Conservation (phyloP, 2,797 vertebrate genomes). For the Danionella dracula region DNA sequence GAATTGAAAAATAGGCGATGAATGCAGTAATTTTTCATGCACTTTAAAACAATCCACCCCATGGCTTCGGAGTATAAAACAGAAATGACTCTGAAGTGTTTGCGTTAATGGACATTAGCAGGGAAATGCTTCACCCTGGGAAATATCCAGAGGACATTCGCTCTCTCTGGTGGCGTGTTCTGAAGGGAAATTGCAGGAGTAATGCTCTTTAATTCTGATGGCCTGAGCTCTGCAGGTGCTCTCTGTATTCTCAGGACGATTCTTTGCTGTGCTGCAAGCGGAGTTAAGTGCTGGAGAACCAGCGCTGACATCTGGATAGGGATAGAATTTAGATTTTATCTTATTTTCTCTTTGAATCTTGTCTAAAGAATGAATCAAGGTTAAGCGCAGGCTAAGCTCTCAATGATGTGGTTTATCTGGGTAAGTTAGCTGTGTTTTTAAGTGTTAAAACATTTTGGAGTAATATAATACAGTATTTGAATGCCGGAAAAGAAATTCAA, state of each 20-base stretch:
- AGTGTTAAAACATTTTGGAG: too few relatives aligned
- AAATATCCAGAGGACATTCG: constrained; percentile 48
- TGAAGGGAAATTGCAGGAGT: constrained; percentile 56
- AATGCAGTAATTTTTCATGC: not conserved
- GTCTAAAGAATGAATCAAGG: too few relatives aligned
- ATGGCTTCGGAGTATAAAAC: not conserved
- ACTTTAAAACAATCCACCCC: constrained; percentile 13
- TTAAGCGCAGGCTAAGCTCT: too few relatives aligned
- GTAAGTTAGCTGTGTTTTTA: too few relatives aligned
- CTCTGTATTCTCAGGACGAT: constrained; percentile 66
- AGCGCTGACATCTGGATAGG: constrained; percentile 47
- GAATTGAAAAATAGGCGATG: too few relatives aligned
- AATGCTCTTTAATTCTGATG: constrained; percentile 72
- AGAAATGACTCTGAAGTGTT: not conserved
- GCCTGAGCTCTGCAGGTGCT: constrained; percentile 64
- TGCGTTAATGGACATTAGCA: constrained; percentile 4
- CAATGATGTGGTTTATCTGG: too few relatives aligned
- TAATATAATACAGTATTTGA: too few relatives aligned
- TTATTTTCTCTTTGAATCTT: too few relatives aligned
- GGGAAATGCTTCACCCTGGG: not conserved
- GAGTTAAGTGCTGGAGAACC: constrained; percentile 65
- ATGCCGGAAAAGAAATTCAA: too few relatives aligned
- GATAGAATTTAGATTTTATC: too few relatives aligned
- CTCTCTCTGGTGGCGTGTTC: constrained; percentile 42
- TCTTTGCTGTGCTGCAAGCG: constrained; percentile 60